Evolutionary conservation across 2,888 invertebrate genomes (phyloP), one percentile per base, ranked within the genome.

Genomic region (Hypomecis punctinalis): DNA sequence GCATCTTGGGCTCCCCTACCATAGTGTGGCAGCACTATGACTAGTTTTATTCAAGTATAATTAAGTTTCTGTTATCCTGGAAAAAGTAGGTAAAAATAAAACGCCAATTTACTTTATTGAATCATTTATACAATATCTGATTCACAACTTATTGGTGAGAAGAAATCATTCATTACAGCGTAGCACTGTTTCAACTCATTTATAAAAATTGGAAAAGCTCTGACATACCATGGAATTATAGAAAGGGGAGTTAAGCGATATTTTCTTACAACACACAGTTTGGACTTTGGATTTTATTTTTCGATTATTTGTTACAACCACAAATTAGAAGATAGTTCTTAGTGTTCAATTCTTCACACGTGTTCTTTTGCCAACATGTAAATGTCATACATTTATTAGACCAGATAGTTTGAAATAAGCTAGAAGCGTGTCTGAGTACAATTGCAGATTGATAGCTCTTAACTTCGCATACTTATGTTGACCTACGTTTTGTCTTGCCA

Each of bases 71-170:
- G 10, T 40, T 4, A 9, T 9, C 13, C 40, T 10, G 13, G 33
- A 43, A 35, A 33, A n/a, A 46, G 54, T 23, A 53, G 61, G 47
- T 57, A 62, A 58, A 82, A 87, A 88, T 88, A 70, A 89, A 89
- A 90, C 86, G 84, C 68, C 77, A 69, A 73, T 84, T 74, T 81
- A 84, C 78, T 90, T 90, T 90, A 89, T 89, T 90, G 82, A 89
- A 86, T 90, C 82, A 84, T 88, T 87, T 89, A 88, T 88, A 89
- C 88, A 88, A 82, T 85, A 82, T 79, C 82, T 76, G 83, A 83
- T 84, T 84, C 84, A 86, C 85, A 89, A 87, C 85, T 86, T 80
- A 89, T 82, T 84, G 76, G 80, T 80, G 82, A 86, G 85, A 80
- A 71, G 79, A 88, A 86, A 81, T 77, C 78, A 81, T 82, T 77